Conservation (phyloP, 2,888 invertebrate species). For the Orgyia antiqua region DNA sequence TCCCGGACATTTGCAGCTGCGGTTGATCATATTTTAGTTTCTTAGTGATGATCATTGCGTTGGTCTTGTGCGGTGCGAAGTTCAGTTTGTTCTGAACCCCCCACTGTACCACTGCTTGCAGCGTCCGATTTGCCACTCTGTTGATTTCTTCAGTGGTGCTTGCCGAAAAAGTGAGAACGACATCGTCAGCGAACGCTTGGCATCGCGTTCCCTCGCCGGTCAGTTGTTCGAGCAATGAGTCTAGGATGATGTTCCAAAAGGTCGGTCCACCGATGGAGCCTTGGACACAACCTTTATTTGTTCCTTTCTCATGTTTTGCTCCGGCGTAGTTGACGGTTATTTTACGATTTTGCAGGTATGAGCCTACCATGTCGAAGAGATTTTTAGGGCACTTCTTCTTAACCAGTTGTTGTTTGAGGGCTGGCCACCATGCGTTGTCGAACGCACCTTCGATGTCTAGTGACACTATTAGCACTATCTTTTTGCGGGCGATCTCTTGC, state of each 20-base stretch:
- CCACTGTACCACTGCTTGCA: constrained; percentile 1
- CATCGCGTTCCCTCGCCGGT: not conserved
- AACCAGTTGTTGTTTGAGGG: not conserved
- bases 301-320: not conserved
- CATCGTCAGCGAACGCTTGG: constrained; percentile 9
- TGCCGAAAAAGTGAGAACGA: no score
- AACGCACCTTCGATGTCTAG: no score
- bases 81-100: constrained; percentile 1
- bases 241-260: constrained; percentile 6
- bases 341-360: not conserved
- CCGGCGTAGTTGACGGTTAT: not conserved
- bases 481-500: no score
- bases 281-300: no score
- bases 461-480: no score
- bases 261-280: no score
- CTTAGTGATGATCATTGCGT: no score
- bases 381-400: constrained; percentile 1
- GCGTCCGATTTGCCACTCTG: not conserved
- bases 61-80: constrained; percentile 2
- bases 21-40: no score
- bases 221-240: constrained; percentile 2
- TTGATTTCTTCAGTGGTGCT: not conserved
- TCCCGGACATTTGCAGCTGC: no score
- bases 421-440: no score
- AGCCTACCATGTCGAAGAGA: not conserved